Evolutionary conservation across 2,888 invertebrate species (phyloP), one percentile per base, ranked within the genome.

Genomic region (Venustoraphidia nigricollis): DNA sequence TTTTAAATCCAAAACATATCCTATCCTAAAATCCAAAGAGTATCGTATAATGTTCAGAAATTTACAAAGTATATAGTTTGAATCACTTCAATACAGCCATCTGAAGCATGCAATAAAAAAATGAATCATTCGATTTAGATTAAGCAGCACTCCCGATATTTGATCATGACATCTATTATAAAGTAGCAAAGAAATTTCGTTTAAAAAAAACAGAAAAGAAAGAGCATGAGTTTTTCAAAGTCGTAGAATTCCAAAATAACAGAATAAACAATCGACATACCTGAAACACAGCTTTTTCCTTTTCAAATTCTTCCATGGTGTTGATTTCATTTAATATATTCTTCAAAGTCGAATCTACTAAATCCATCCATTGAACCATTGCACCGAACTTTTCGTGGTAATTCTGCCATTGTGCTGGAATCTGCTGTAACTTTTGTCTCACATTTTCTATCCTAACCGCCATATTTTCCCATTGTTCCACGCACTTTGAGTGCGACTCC

Each of bases 351-450:
- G 74, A 74, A 60, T 93, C 92, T 0, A 94, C 90, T 41, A 79
- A 78, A 57, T 90, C 83, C 90, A 95, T 93, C 94, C 94, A 95
- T 36, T 72, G 69, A 17, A 81, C 79, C 81, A 95, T 90, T 56
- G 83, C 84, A 40, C 75, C 71, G 62, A 86, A 87, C 71, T 81
- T 87, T 49, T 76, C 71, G 60, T 83, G 81, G 58, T 95, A 95
- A 1, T 81, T 76, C 49, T 85, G 82, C 94, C 94, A 94, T 59
- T 90, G 86, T 40, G 89, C 87, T 0, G 93, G 93, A 48, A 94
- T 85, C 62, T 90, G 83, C 55, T 89, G 85, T 46, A 89, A 65
- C 51, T 83, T 80, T 54, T 78, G 71, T 46, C 75, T 76, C 56
- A 93, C 75, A 51, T 76, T 72, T 56, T 85, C 84, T 37, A 91